phyloP scores from a whole-genome alignment of 2,797 vertebrate species.

The Anguilla marmorata region DNA sequence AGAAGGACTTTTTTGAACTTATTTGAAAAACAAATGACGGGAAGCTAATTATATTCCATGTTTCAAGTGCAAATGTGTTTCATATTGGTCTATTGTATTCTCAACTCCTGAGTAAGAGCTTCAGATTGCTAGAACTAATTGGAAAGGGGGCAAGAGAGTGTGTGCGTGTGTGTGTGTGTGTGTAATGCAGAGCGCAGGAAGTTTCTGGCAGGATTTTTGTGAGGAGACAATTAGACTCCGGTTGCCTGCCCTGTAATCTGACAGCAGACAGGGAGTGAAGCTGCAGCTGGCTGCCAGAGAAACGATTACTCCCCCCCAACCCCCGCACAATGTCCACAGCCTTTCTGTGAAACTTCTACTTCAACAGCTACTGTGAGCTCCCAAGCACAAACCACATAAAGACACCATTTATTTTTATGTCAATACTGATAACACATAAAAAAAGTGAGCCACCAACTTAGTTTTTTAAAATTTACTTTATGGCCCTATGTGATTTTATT shows the following conservation, averaged over 20 bases:
- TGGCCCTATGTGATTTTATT: background rate
- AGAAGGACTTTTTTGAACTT: background rate
- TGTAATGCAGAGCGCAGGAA: background rate
- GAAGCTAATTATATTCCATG: background rate
- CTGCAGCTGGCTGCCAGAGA: conserved; percentile 8
- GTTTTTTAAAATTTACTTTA: background rate
- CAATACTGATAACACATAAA: background rate
- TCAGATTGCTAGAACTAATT: background rate
- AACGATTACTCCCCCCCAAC: background rate
- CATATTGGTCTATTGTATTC: background rate
- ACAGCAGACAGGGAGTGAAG: background rate
- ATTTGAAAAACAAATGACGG: background rate
- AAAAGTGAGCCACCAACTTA: background rate
- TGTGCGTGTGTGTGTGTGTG: background rate
- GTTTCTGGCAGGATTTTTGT: background rate
- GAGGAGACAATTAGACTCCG: background rate
- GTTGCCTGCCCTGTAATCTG: background rate
- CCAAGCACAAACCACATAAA: background rate
- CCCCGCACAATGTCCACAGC: background rate
- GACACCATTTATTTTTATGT: background rate
- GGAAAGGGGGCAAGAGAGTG: background rate
- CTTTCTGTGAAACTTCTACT: background rate
- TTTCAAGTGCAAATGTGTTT: background rate
- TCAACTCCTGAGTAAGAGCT: background rate
- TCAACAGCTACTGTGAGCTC: background rate